A percentile compares a stretch with the other conserved stretches of the same genome.
Evolutionary conservation across 2,113 vertebrate genomes (phyloP).

Genomic region (Felis chaus): DNA sequence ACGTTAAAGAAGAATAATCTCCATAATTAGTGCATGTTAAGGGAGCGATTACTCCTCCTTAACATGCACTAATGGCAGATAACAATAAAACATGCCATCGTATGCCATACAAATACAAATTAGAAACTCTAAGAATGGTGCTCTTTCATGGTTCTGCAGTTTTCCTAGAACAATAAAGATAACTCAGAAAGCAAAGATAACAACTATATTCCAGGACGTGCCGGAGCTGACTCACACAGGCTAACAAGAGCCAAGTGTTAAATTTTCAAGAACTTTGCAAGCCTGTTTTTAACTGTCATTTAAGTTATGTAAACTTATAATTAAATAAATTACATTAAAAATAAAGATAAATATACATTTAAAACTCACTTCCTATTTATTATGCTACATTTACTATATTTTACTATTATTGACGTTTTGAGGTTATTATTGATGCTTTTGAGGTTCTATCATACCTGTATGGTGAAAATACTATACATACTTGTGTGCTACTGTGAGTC

Average conservation of each 20-base stretch:
- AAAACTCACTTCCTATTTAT: background rate
- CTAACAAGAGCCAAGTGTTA: background rate
- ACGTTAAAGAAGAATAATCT: background rate
- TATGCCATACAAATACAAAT: background rate
- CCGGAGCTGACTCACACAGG: background rate
- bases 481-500: background rate
- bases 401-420: background rate
- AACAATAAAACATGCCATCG: background rate
- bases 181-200: background rate
- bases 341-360: background rate
- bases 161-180: background rate
- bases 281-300: background rate
- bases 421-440: background rate
- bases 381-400: background rate
- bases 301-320: background rate
- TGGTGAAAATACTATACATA: background rate
- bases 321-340: background rate
- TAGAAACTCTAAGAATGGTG: background rate
- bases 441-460: background rate
- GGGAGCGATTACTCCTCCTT: background rate
- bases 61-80: background rate
- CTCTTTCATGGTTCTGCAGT: background rate
- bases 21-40: background rate
- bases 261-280: background rate
- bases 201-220: background rate